Evolutionary conservation across 2,113 vertebrate genomes (phyloP).

Genomic region (Centropus bengalensis): DNA sequence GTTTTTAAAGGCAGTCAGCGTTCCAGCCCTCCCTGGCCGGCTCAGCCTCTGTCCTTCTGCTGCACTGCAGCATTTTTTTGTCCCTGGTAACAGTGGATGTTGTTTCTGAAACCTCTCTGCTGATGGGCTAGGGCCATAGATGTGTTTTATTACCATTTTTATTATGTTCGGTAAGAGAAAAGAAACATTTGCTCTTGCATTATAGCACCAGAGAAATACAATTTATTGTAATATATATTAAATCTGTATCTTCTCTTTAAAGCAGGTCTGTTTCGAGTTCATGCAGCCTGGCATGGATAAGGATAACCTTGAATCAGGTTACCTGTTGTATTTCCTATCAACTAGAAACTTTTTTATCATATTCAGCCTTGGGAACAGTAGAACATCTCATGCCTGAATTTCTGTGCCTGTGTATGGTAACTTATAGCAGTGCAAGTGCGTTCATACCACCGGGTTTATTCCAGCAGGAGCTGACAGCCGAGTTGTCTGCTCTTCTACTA

Average conservation of each 20-base stretch:
- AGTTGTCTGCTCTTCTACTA: background rate
- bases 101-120: background rate
- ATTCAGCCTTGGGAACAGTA: too few relatives aligned
- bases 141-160: background rate
- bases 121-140: background rate
- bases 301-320: background rate
- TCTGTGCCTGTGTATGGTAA: background rate
- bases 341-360: background rate
- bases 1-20: background rate
- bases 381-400: background rate
- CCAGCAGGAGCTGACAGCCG: background rate
- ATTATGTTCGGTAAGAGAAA: background rate
- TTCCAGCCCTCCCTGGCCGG: too few relatives aligned
- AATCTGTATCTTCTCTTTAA: background rate
- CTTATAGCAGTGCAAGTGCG: background rate
- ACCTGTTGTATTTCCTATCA: background rate
- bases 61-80: background rate
- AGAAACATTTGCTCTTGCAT: background rate
- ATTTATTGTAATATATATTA: background rate
- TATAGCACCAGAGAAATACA: background rate
- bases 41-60: background rate
- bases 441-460: too few relatives aligned
- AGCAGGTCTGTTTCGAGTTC: background rate
- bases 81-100: background rate
- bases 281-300: background rate